phyloP scores from a whole-genome alignment of 1,140 invertebrate genomes.

The Protaetia brevitarsis region DNA sequence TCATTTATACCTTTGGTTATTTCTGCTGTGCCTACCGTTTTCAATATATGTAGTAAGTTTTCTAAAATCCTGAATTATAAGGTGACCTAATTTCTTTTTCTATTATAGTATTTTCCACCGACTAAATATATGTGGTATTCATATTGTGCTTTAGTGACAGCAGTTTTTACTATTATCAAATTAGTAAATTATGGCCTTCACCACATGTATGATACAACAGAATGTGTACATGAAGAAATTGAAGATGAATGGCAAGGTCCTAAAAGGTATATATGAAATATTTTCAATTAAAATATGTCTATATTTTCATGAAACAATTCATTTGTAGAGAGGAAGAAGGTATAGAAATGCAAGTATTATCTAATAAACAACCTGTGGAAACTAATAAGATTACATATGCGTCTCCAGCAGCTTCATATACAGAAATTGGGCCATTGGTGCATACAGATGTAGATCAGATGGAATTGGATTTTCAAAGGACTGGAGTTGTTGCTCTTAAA shows the following conservation, averaged over 20 bases:
- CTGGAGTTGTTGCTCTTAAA: conserved; percentile 39
- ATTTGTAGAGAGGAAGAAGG: conserved; percentile 66
- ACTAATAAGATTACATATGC: conserved; percentile 7
- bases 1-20: conserved; percentile 96
- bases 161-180: conserved; percentile 83
- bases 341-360: conserved; percentile 80
- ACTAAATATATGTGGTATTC: conserved; percentile 81
- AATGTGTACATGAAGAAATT: conserved; percentile 69
- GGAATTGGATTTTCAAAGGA: conserved; percentile 61
- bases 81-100: conserved; percentile 45
- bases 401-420: conserved; percentile 22
- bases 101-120: conserved; percentile 75
- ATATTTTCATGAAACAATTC: not conserved
- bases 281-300: no score
- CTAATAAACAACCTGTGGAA: conserved; percentile 44
- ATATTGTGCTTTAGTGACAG: conserved; percentile 79
- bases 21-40: conserved; percentile 89
- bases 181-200: conserved; percentile 88
- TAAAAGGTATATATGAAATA: conserved; percentile 35
- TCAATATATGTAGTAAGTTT: conserved; percentile 86
- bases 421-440: conserved; percentile 35
- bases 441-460: conserved; percentile 55
- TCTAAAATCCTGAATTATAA: not conserved
- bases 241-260: conserved; percentile 42
- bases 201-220: conserved; percentile 92